These are phyloP conservation scores for Diplodus sargus DNA, from an alignment of 2,797 vertebrate genomes.

Conservation along the genomic window DNA sequence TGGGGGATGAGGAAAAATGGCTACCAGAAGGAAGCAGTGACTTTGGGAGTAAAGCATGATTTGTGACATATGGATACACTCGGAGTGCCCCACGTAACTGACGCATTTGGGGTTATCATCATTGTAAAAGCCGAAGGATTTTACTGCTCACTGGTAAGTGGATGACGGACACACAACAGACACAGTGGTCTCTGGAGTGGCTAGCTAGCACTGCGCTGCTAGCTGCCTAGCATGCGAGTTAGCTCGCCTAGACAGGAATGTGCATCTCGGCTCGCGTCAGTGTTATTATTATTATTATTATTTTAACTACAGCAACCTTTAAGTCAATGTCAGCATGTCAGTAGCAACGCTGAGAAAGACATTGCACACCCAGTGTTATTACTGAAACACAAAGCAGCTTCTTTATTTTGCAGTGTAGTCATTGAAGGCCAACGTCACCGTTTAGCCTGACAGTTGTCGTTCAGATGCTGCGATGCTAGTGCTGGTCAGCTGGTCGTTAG, in stretches of 20 bases:
- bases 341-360: neutral
- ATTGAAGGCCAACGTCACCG: constrained; percentile 38
- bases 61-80: constrained; percentile 77
- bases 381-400: neutral
- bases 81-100: constrained; percentile 47
- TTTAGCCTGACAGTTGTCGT: constrained; percentile 61
- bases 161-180: constrained; percentile 6
- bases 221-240: constrained; percentile 62
- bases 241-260: constrained; percentile 66
- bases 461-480: constrained; percentile 53
- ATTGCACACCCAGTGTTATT: fast-evolving
- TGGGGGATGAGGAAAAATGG: constrained; percentile 85
- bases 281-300: neutral
- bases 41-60: constrained; percentile 67
- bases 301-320: neutral
- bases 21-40: constrained; percentile 75
- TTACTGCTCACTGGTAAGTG: constrained; percentile 67
- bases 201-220: constrained; percentile 52
- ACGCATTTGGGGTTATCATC: constrained; percentile 42
- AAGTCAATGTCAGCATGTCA: constrained; percentile 13
- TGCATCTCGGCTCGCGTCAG: constrained; percentile 28
- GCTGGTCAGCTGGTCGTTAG: constrained; percentile 62
- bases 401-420: neutral
- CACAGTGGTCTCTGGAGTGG: constrained; percentile 41
- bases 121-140: constrained; percentile 42